Percentiles rank a stretch among this genome's conserved stretches.
These are phyloP conservation scores for Sylvia atricapilla DNA, from an alignment of 2,113 vertebrate genomes.

Conservation along the genomic window DNA sequence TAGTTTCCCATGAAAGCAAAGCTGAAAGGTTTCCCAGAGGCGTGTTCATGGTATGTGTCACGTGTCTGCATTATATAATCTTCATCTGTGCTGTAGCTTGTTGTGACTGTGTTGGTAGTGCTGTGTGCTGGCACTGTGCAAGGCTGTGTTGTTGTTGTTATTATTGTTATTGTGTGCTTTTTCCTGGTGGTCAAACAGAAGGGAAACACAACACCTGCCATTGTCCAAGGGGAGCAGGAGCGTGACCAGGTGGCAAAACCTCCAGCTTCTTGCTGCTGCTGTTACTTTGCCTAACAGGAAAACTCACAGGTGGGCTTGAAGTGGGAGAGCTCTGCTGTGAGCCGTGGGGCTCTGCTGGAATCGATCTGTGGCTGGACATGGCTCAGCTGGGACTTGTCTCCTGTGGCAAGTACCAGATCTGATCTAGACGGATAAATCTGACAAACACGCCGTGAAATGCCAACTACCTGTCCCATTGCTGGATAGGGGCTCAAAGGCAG, in stretches of 20 bases:
- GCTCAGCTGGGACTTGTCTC: not conserved
- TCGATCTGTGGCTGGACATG: rapidly evolving
- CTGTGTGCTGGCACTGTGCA: not conserved
- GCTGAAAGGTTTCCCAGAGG: not conserved
- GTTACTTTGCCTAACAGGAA: not conserved
- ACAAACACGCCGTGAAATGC: not conserved
- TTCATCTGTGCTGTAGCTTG: not conserved
- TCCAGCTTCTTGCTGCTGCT: not conserved
- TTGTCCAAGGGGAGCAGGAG: not conserved
- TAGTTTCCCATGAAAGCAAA: not conserved
- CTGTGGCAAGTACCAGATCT: not conserved
- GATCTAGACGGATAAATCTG: not conserved
- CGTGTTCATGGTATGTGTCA: not conserved
- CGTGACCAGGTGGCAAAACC: not conserved
- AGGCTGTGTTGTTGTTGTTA: not conserved
- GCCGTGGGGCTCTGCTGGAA: rapidly evolving
- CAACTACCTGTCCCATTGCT: not conserved
- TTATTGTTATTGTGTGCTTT: not conserved
- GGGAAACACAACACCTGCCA: not conserved
- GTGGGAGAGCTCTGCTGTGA: not conserved
- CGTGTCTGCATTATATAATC: not conserved
- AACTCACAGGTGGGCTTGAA: not conserved
- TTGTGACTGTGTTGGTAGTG: not conserved
- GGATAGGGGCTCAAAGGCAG: not conserved
- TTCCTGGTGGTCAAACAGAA: not conserved